Conservation (phyloP, 2,113 vertebrate genomes). For the Centropus bengalensis region DNA sequence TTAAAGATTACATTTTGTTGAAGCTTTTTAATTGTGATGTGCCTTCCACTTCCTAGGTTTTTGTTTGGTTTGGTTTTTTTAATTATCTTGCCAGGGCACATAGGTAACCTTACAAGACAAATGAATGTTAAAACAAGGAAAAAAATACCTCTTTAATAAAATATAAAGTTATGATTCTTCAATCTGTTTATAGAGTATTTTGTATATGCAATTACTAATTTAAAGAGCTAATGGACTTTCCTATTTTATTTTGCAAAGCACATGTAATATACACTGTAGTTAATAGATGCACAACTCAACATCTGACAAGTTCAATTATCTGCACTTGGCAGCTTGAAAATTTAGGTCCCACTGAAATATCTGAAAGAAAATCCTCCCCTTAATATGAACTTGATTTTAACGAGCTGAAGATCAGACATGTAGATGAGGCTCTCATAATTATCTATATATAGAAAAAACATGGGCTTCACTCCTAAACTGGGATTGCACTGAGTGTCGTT, state of each 20-base stretch:
- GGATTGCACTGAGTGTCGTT: neutral
- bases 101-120: neutral
- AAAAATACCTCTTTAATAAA: neutral
- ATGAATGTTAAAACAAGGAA: neutral
- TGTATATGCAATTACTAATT: neutral
- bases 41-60: neutral
- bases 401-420: neutral
- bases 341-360: neutral
- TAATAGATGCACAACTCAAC: neutral
- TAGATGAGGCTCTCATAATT: neutral
- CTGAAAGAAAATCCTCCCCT: neutral
- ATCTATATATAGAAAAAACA: neutral
- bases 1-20: neutral
- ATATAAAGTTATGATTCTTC: neutral
- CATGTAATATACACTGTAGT: fast-evolving
- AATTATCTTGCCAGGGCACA: neutral
- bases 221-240: neutral
- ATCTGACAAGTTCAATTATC: neutral
- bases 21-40: neutral
- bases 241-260: neutral
- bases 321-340: neutral
- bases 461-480: neutral
- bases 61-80: neutral
- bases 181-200: neutral
- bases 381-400: neutral